phyloP scores from a whole-genome alignment of 2,888 invertebrate genomes.

The Prenolepis imparis region DNA sequence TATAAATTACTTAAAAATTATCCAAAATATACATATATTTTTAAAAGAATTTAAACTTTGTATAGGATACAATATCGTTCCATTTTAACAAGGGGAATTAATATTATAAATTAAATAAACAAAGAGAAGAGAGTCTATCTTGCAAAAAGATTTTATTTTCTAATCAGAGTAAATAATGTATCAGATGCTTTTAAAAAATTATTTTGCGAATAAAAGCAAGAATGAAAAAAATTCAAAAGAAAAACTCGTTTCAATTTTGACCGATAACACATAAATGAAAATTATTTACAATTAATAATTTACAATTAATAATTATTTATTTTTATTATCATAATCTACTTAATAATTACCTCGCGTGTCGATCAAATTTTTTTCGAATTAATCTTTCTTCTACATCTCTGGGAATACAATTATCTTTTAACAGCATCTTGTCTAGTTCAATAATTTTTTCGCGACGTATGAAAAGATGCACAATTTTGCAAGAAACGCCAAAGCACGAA shows the following conservation, averaged over 20 bases:
- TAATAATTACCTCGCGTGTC: constrained; percentile 58
- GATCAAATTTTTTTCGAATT: constrained; percentile 54
- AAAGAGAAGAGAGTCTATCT: neutral
- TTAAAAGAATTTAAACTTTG: no score
- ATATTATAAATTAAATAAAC: neutral
- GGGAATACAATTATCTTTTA: constrained; percentile 48
- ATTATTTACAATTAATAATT: neutral
- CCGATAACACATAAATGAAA: neutral
- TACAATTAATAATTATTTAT: neutral
- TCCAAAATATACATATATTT: neutral
- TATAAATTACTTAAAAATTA: neutral
- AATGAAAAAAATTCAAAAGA: neutral
- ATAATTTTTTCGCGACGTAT: constrained; percentile 45
- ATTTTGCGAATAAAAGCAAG: neutral
- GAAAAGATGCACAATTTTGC: constrained; percentile 56
- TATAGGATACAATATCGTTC: no score
- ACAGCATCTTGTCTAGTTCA: constrained; percentile 52
- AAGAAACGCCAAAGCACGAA: constrained; percentile 55
- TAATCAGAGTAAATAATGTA: neutral
- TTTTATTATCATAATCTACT: neutral
- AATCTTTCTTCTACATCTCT: constrained; percentile 30
- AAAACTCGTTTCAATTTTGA: neutral
- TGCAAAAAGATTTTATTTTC: neutral
- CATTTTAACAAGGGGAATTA: neutral
- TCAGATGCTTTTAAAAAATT: neutral